Percentiles rank a stretch among this genome's conserved stretches.
Conservation (phyloP, 2,888 invertebrate species). For the Nasonia oneida region DNA sequence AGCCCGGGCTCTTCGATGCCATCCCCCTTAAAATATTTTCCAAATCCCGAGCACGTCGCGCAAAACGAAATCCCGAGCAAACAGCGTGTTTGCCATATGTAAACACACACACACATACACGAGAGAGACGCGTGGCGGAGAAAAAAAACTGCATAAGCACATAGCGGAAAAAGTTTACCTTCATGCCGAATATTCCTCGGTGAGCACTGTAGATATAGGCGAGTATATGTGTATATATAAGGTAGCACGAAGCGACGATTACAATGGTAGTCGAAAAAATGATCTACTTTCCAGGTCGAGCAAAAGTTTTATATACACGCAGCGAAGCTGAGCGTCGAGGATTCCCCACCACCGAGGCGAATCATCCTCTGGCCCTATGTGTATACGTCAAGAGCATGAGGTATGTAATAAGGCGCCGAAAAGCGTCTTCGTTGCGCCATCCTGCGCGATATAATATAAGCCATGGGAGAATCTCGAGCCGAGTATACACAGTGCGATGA, state of each 20-base stretch:
- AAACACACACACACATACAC: not conserved
- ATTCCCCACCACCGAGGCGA: not conserved
- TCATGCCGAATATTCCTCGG: slow-evolving; percentile 29
- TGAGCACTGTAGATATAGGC: not conserved
- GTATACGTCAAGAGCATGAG: not conserved
- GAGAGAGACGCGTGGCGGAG: not conserved
- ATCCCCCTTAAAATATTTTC: slow-evolving; percentile 7
- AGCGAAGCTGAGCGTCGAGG: not conserved
- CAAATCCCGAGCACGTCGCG: slow-evolving; percentile 10
- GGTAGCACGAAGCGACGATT: not conserved
- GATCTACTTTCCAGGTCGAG: slow-evolving; percentile 33
- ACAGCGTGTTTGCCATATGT: not conserved
- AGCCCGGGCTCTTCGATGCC: not conserved
- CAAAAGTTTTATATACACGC: slow-evolving; percentile 40
- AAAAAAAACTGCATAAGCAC: not conserved
- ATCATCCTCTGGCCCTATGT: not conserved
- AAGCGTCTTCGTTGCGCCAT: not conserved
- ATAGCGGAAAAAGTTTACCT: slow-evolving; percentile 35
- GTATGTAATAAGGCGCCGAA: not conserved
- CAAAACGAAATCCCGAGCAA: not conserved
- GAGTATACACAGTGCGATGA: not conserved
- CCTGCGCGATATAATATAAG: not conserved
- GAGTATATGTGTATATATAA: not conserved
- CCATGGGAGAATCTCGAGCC: slow-evolving; percentile 1
- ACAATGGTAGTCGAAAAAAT: slow-evolving; percentile 42